Evolutionary conservation across 2,888 invertebrate genomes (phyloP), one percentile per base, ranked within the genome.

Genomic region (Caenorhabditis sp.): DNA sequence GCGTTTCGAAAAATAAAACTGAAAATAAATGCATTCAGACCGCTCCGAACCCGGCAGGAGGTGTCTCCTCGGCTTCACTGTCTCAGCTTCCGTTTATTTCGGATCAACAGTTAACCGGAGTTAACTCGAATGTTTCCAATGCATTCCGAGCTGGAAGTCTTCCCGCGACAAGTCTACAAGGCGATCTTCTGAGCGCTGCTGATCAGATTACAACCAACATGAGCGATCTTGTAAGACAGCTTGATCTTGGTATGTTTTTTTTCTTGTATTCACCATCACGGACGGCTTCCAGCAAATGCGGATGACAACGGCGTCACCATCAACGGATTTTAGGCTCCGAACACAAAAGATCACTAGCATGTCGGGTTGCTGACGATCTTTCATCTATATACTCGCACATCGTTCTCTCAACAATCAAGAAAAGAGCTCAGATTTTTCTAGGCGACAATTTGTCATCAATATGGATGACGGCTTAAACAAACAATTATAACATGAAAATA

Each of bases 161-260:
- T 17, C 83, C 83, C 0, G 83, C 82, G 0, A 80, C 80, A 1
- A 75, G 61, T 48, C 61, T 83, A 2, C 83, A 85, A 78, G 89
- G 94, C 89, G 95, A 96, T 90, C 92, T 98, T 63, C 92, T 97
- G 83, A 94, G 94, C 88, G 96, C 97, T 50, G 97, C 97, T 46
- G 97, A 97, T 91, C 96, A 95, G 27, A 96, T 98, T 84, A 96
- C 97, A 77, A 95, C 95, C 91, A 97, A 97, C 78, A 97, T 98
- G 96, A 95, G 96, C 35, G 95, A 95, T 26, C 92, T 98, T 85
- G 97, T 98, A 85, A 93, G 95, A 90, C 97, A 98, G 92, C 92
- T 83, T 22, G 81, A 83, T 76, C 59, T 79, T 2, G 35, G n/a
- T n/a, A n/a, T n/a, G n/a, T n/a, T n/a, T n/a, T n/a, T n/a, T n/a